These are phyloP conservation scores for Opisthograptis luteolata DNA, from an alignment of 2,888 invertebrate species.

Conservation along the genomic window DNA sequence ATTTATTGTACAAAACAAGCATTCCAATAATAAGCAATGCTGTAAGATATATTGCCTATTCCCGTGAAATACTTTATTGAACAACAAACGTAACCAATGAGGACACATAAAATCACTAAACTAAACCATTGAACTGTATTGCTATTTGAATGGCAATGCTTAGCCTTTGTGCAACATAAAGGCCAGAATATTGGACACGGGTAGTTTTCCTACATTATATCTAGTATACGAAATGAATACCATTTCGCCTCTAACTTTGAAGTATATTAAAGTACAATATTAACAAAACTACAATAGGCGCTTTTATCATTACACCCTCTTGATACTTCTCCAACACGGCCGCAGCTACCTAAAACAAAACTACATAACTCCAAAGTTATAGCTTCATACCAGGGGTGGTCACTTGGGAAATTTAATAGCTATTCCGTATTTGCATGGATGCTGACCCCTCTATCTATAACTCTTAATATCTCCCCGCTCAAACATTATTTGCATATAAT, in stretches of 20 bases:
- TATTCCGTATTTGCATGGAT: conserved; percentile 64
- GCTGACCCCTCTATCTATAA: conserved; percentile 65
- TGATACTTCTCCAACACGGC: conserved; percentile 23
- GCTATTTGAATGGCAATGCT: too few relatives aligned
- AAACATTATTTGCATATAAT: conserved; percentile 80
- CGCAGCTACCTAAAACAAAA: conserved; percentile 35
- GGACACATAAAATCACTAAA: too few relatives aligned
- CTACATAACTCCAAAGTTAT: conserved; percentile 50
- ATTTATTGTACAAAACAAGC: too few relatives aligned
- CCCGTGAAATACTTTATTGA: too few relatives aligned
- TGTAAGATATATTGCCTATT: too few relatives aligned
- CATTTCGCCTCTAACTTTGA: neutral
- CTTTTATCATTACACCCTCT: conserved; percentile 5
- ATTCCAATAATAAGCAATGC: too few relatives aligned
- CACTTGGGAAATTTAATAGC: conserved; percentile 76
- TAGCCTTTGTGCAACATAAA: too few relatives aligned
- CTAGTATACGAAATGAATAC: too few relatives aligned
- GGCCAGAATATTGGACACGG: too few relatives aligned
- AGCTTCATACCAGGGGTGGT: conserved; percentile 63
- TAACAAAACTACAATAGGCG: conserved; percentile 14
- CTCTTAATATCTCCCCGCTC: conserved; percentile 64
- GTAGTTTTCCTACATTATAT: too few relatives aligned
- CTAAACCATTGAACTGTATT: too few relatives aligned
- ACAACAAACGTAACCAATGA: too few relatives aligned
- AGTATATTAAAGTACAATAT: conserved; percentile 6